phyloP scores from a whole-genome alignment of 2,888 invertebrate species.

The Pheosia gnoma region DNA sequence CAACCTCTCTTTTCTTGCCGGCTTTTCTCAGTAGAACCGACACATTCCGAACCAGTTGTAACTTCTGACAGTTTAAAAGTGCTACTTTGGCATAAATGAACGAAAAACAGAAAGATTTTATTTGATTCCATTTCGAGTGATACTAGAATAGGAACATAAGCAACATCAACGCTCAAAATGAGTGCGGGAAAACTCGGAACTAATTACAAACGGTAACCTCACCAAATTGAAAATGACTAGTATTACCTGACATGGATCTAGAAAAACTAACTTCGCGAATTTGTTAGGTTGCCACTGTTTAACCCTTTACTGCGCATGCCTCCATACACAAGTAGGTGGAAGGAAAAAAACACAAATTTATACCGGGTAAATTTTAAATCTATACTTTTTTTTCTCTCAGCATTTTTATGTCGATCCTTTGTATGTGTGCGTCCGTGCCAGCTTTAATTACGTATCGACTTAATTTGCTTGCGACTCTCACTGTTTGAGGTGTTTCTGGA shows the following conservation, averaged over 20 bases:
- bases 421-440: constrained; percentile 78
- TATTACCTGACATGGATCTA: constrained; percentile 11
- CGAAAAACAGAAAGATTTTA: too few species aligned
- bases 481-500: constrained; percentile 58
- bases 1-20: too few species aligned
- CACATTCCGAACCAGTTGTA: too few species aligned
- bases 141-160: constrained; percentile 32
- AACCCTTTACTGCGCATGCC: constrained; percentile 84
- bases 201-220: constrained; percentile 50
- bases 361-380: constrained; percentile 84
- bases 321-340: constrained; percentile 78
- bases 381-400: constrained; percentile 82
- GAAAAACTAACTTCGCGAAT: constrained; percentile 20
- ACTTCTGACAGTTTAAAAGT: too few species aligned
- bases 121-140: constrained; percentile 25
- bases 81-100: too few species aligned
- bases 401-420: constrained; percentile 82
- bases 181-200: constrained; percentile 56
- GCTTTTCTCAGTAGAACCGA: too few species aligned
- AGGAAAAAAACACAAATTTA: constrained; percentile 84
- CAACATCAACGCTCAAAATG: constrained; percentile 47
- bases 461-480: constrained; percentile 77
- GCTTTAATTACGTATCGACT: constrained; percentile 85
- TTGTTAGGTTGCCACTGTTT: constrained; percentile 45
- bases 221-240: constrained; percentile 34